Conservation (phyloP, 2,797 vertebrate genomes). For the Tachyglossus aculeatus region DNA sequence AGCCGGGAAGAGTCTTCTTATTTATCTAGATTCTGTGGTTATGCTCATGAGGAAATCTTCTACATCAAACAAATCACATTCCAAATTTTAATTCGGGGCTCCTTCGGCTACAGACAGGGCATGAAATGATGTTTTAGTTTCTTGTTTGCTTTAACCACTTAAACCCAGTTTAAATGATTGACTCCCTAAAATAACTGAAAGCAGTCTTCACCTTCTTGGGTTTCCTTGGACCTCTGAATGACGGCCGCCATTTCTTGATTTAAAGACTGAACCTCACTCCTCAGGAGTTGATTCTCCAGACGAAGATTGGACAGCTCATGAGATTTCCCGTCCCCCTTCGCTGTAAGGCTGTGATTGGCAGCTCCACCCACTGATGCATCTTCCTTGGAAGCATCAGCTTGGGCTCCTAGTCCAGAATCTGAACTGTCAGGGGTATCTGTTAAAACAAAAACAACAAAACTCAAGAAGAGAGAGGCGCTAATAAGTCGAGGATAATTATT, state of each 20-base stretch:
- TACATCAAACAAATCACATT: neutral
- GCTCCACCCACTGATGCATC: slow-evolving; percentile 43
- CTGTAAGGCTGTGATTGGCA: slow-evolving; percentile 51
- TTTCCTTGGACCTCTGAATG: slow-evolving; percentile 92
- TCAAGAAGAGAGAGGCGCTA: no score
- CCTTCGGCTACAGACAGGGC: neutral
- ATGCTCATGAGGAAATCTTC: neutral
- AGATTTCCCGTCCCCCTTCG: slow-evolving; percentile 69
- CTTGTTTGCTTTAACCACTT: neutral
- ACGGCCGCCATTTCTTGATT: slow-evolving; percentile 97
- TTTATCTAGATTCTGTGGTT: no score
- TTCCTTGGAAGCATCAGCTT: slow-evolving; percentile 67
- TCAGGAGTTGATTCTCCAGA: slow-evolving; percentile 94
- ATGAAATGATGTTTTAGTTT: neutral
- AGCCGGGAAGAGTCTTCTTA: no score
- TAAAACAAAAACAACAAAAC: slow-evolving; percentile 19
- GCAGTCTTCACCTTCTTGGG: slow-evolving; percentile 87
- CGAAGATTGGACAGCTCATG: slow-evolving; percentile 93
- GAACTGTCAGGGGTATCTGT: slow-evolving; percentile 81
- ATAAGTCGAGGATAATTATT: no score
- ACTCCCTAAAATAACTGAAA: no score
- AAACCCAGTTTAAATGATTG: no score
- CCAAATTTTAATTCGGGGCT: neutral
- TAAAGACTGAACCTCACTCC: slow-evolving; percentile 92
- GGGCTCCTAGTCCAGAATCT: slow-evolving; percentile 76